Evolutionary conservation across 1,140 invertebrate species (phyloP), one percentile per base, ranked within the genome.

Genomic region (Wiebesia pumilae): DNA sequence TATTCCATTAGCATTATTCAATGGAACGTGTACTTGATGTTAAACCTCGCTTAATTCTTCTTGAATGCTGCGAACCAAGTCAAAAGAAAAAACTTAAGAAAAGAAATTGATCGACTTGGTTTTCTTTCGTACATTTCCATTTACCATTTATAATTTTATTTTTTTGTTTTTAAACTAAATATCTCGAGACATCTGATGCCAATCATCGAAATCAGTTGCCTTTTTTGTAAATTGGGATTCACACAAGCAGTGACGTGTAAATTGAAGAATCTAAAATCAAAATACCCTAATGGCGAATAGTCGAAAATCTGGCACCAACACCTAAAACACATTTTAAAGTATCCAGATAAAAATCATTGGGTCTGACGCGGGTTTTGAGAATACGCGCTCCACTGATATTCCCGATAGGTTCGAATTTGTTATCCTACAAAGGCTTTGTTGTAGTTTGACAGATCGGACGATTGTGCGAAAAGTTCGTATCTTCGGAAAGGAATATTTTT

Each of bases 341-440:
- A 69, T 40, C 16, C 24, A 69, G 80, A 81, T 81, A 81, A 81
- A 65, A 69, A 81, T 81, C 80, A 21, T 9, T 69, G 51, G 54
- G 3, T 58, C 77, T 16, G 24, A 27, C 10, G 21, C n/a, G n/a
- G 58, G 2, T 35, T 40, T 81, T 81, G 51, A 27, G 16, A 81
- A 69, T 51, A 51, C 12, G 27, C 62, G 54, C 19, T 69, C 43
- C 65, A 69, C 12, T 12, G 24, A 67, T 67, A 65, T 65, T 81
- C 30, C 62, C 27, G n/a, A 81, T 33, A 14, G 62, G 24, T 6
- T 33, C 33, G 30, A 81, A 14, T 65, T 40, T 33, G 24, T 81
- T 24, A 3, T 65, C 58, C 30, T 30, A 12, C 43, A 47, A 40
- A 38, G 30, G 62, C 3, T 69, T 30, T 71, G 16, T 27, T 47